A percentile compares a stretch with the other conserved stretches of the same genome.
phyloP scores from a whole-genome alignment of 2,888 invertebrate genomes.

The Cantharis lateralis region DNA sequence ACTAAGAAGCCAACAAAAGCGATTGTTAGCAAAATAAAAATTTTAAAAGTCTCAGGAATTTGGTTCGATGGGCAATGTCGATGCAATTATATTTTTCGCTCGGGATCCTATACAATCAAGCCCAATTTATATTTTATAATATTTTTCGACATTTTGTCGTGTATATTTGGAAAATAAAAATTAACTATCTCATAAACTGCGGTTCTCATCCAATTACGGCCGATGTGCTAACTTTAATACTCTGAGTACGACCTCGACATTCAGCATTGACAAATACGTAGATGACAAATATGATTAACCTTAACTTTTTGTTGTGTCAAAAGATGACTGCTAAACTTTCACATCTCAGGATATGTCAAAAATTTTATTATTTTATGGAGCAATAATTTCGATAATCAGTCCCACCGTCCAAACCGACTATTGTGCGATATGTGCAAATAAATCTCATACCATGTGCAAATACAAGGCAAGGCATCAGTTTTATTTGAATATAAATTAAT shows the following conservation, averaged over 20 bases:
- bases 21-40: neutral
- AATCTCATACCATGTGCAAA: constrained; percentile 14
- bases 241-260: too few relatives aligned
- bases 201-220: too few relatives aligned
- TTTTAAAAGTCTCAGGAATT: neutral
- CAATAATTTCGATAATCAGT: neutral
- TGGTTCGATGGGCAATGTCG: constrained; percentile 5
- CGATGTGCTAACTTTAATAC: too few relatives aligned
- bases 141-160: neutral
- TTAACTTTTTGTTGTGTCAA: neutral
- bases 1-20: neutral
- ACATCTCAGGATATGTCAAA: neutral
- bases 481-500: neutral
- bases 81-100: constrained; percentile 2
- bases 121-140: neutral
- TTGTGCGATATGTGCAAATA: constrained; percentile 10
- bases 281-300: too few relatives aligned
- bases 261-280: too few relatives aligned
- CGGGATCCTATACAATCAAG: neutral
- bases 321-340: neutral
- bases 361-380: neutral
- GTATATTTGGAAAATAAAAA: neutral
- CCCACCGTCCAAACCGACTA: neutral
- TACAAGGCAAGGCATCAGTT: constrained; percentile 3
- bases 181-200: neutral